A percentile compares a stretch with the other conserved stretches of the same genome.
Conservation (phyloP, 2,113 vertebrate species). For the Dicrurus megarhynchus region DNA sequence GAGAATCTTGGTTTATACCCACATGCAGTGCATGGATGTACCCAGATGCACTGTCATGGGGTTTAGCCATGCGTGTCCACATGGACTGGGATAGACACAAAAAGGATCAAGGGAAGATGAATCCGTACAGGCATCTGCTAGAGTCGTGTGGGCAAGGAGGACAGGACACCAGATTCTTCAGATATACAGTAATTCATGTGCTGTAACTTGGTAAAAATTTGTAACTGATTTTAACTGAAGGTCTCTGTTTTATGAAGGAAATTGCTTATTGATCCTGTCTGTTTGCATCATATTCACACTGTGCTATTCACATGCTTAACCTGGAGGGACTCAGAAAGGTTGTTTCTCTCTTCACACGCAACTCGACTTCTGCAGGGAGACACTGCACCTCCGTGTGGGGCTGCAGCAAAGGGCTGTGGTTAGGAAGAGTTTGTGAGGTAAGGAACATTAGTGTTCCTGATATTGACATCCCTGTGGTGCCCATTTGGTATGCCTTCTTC, state of each 20-base stretch:
- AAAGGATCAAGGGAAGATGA: not conserved
- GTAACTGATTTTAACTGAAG: not conserved
- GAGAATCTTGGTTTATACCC: not conserved
- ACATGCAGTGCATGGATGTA: not conserved
- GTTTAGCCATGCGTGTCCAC: not conserved
- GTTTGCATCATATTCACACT: not conserved
- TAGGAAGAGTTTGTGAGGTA: not conserved
- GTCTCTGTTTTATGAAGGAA: not conserved
- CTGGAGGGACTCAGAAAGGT: not conserved
- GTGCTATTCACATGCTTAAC: not conserved
- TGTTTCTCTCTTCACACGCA: not conserved
- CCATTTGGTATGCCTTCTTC: not conserved
- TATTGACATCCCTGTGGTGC: not conserved
- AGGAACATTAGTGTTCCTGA: not conserved
- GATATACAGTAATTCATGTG: not conserved
- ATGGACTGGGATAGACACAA: not conserved
- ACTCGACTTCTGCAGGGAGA: not conserved
- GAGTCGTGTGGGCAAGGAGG: not conserved
- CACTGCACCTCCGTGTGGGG: not conserved
- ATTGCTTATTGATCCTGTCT: constrained; percentile 31
- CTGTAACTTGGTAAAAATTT: not conserved
- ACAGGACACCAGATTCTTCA: not conserved
- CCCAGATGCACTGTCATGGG: not conserved
- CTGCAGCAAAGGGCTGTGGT: not conserved
- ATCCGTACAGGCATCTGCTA: not conserved